Evolutionary conservation across 2,113 vertebrate genomes (phyloP), one percentile per base, ranked within the genome.

Genomic region (Cryptomyrus ogoouensis): DNA sequence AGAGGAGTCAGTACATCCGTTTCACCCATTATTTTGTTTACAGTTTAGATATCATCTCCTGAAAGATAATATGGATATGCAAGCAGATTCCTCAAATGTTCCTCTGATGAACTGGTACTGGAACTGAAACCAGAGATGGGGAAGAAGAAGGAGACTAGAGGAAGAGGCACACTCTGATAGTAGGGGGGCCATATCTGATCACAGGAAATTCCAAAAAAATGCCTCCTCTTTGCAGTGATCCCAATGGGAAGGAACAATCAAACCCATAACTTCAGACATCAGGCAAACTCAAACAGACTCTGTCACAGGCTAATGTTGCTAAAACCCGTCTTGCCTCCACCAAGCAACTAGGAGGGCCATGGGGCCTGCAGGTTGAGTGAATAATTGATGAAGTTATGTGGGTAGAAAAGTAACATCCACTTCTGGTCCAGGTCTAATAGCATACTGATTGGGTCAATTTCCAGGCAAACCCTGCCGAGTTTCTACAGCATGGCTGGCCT

Each of bases 171-270:
- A 83, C 92, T 91, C 83, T 88, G 89, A 93, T 88, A 92, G 91
- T 89, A 91, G 90, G 83, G 89, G 88, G 77, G 91, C 58, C 92
- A 85, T 89, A 91, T 93, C 88, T 93, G 88, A 93, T 92, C 88
- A 90, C 91, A 94, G 90, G 91, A 94, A 95, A 94, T 93, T 91
- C 92, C 92, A 91, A 91, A 90, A 89, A 93, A 92, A 91, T 92
- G 89, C 89, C 88, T 87, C 70, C 90, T 90, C 77, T 83, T 90
- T 53, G 83, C 84, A 83, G 42, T 52, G 88, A 87, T 89, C 83
- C 91, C 62, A 89, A 90, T 39, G 87, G 88, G 62, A 90, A 90
- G 35, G 88, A 83, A 88, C 66, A 58, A n/a, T 87, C 86, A 92
- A 85, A 90, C 50, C 83, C 66, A 27, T 62, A 70, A 88, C 53